Evolutionary conservation across 1,140 invertebrate genomes (phyloP).

Genomic region (Brachionus calyciflorus): DNA sequence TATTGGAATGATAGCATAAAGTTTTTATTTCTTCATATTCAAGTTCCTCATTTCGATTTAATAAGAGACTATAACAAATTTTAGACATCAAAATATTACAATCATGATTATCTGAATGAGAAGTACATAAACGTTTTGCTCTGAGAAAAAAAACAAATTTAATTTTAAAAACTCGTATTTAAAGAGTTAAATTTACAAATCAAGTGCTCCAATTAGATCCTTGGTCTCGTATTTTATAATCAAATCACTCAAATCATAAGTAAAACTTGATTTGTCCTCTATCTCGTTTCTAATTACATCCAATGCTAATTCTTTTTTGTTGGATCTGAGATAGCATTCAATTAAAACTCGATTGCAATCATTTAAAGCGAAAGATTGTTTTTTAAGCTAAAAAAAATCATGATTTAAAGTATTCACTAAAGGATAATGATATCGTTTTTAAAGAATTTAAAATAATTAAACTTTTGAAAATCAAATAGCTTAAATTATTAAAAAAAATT

Average conservation of each 20-base stretch:
- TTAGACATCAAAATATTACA: conserved; percentile 18
- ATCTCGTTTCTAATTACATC: conserved; percentile 9
- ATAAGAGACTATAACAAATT: conserved; percentile 16
- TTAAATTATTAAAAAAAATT: too few species aligned
- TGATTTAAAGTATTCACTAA: too few species aligned
- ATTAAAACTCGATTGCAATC: neutral
- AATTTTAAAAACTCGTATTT: too few species aligned
- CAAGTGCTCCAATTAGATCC: neutral
- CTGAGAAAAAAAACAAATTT: neutral
- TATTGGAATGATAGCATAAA: conserved; percentile 22
- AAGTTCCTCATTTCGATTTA: conserved; percentile 3
- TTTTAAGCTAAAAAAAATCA: conserved; percentile 16
- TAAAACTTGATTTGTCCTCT: neutral
- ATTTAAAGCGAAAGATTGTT: neutral
- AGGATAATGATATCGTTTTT: too few species aligned
- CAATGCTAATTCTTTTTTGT: conserved; percentile 28
- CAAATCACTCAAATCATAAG: conserved; percentile 27
- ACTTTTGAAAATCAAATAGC: too few species aligned
- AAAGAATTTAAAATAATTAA: too few species aligned
- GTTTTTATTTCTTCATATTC: conserved; percentile 44
- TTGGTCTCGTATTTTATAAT: conserved; percentile 24
- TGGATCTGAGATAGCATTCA: neutral
- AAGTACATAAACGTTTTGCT: neutral
- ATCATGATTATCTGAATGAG: conserved; percentile 6
- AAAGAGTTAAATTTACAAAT: too few species aligned